phyloP scores from a whole-genome alignment of 2,888 invertebrate genomes.

The Cheilosia impressa region DNA sequence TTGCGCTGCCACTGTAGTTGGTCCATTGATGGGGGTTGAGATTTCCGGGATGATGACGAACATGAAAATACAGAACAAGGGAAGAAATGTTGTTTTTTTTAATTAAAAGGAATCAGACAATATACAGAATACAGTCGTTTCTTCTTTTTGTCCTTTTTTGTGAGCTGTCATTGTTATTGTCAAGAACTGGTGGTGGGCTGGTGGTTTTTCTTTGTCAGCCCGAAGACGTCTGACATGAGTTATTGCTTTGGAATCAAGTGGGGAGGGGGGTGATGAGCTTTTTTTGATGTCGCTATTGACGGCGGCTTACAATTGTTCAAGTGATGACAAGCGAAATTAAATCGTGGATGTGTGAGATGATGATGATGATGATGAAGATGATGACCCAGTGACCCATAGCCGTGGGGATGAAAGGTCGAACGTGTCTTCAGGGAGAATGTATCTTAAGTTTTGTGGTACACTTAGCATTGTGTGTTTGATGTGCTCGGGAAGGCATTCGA shows the following conservation, averaged over 20 bases:
- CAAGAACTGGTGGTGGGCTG: background rate
- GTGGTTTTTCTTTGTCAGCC: slow-evolving; percentile 2
- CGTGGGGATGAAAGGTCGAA: background rate
- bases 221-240: slow-evolving; percentile 50
- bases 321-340: slow-evolving; percentile 10
- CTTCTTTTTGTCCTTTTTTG: background rate
- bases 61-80: slow-evolving; percentile 34
- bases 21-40: slow-evolving; percentile 40
- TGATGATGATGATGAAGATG: background rate
- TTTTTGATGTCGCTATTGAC: slow-evolving; percentile 34
- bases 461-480: background rate
- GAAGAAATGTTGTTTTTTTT: slow-evolving; percentile 36
- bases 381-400: slow-evolving; percentile 18
- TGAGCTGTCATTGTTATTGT: slow-evolving; percentile 26
- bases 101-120: slow-evolving; percentile 48
- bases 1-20: slow-evolving; percentile 83
- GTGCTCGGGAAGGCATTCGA: too few relatives aligned
- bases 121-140: background rate
- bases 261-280: slow-evolving; percentile 15
- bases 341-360: slow-evolving; percentile 20
- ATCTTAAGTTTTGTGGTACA: too few relatives aligned
- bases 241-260: slow-evolving; percentile 46
- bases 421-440: background rate
- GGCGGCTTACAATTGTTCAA: slow-evolving; percentile 19
- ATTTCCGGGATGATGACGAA: slow-evolving; percentile 23